Evolutionary conservation across 1,140 invertebrate species (phyloP), one percentile per base, ranked within the genome.

Genomic region (Amphibalanus amphitrite): DNA sequence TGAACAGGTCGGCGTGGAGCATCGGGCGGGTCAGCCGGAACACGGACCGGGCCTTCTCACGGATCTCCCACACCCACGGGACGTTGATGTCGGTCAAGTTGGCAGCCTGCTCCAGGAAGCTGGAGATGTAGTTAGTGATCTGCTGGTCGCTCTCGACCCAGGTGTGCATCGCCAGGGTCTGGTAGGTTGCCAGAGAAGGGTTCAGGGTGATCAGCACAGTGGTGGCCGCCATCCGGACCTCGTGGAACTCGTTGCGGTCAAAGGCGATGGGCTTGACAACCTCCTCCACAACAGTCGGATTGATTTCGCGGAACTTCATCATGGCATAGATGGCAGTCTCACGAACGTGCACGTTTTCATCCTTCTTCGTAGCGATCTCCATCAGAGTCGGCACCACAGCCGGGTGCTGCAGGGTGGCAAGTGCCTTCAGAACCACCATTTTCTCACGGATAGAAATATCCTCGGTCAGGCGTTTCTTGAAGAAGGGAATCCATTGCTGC

Each of bases 91-190:
- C 15, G 23, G 28, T 73, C 13, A 73, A 28, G 65, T 28, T 73
- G 47, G 47, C 47, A 20, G 20, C 47, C 17, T 38, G 6, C 20
- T 73, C 73, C 72, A 73, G 33, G 47, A 72, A 73, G 28, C 71
- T 73, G 71, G 69, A 73, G 29, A 73, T 69, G 72, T 64, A 73
- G 67, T 85, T 81, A 71, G 83, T 85, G 0, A 90, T 87, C 30
- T 88, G 82, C 29, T 82, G 79, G 75, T 82, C 85, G 0, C 79
- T 79, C 75, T 90, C 88, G 47, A 81, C 77, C 72, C 87, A 83
- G 3, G 87, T 89, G 77, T 83, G 84, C 74, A 84, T 76, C 67
- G 88, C 88, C 84, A 90, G 87, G 64, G 82, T 80, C 78, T 87
- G 85, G 74, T 89, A 83, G 82, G 88, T 86, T 10, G 77, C 78